Base-by-base conservation (phyloP, 2,797 vertebrate genomes). In the Chromis chromis region DNA sequence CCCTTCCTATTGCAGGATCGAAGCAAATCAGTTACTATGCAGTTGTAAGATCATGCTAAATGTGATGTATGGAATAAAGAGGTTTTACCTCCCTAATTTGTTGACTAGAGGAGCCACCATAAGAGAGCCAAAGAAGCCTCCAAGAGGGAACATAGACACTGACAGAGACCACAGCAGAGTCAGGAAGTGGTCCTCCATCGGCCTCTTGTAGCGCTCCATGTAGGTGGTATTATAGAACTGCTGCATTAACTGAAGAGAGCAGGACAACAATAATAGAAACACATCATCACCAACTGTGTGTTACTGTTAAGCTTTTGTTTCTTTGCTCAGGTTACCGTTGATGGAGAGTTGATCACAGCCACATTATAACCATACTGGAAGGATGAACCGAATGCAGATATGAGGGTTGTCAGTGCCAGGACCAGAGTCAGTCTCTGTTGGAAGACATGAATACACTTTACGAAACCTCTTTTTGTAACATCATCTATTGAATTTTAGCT, bases 291-390 rank as follows among this genome's bases (percentile, higher is more conserved):
- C 11, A 7, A 31, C 10, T 25, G 16, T 25, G 11, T 36, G 61
- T 31, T 59, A 16, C n/a, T 53, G 55, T 25, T 10, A 40, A 55
- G 2, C 10, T 1, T 11, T 36, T 36, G 19, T 24, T 31, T 46
- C 22, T 53, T 21, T 46, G 59, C 49, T 63, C 9, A 11, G 9
- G 9, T 89, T 95, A 98, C 97, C 78, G 66, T 77, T 0, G 95
- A 81, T 6, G 97, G 97, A 46, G 97, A 96, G 89, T 98, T 98
- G 83, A 99, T 76, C 0, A 90, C 95, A 2, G 97, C 94, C 63
- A 98, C 96, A 0, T 98, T 99, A 87, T 98, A 99, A 11, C 97
- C 97, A 0, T 98, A 98, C 91, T 99, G 97, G 94, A 99, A 98
- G 17, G 97, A 98, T 0, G 97, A 98, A n/a, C 97, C 97, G 42